A percentile compares a stretch with the other conserved stretches of the same genome.
Evolutionary conservation across 2,113 vertebrate species (phyloP).

Genomic region (Trematomus loennbergii): DNA sequence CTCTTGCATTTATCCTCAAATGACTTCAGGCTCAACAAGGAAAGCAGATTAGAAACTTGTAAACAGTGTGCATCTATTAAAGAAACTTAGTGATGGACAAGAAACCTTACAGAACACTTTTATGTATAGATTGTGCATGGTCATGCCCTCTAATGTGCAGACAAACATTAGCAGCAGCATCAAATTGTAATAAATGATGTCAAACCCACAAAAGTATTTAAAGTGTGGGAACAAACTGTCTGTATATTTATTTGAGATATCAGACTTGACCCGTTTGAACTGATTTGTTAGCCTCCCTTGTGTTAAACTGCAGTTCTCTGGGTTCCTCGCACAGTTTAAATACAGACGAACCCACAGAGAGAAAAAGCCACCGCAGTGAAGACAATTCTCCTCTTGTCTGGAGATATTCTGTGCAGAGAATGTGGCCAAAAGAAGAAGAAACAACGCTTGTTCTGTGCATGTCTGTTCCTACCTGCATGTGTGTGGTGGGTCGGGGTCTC

Average conservation of each 20-base stretch:
- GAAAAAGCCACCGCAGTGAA: conserved; percentile 30
- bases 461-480: conserved; percentile 88
- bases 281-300: background rate
- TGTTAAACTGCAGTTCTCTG: conserved; percentile 6
- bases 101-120: background rate
- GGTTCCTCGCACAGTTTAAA: conserved; percentile 21
- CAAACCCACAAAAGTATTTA: background rate
- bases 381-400: conserved; percentile 18
- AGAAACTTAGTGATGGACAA: background rate
- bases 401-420: conserved; percentile 9
- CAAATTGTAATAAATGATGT: background rate
- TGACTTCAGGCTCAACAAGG: background rate
- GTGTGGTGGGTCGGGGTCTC: conserved; percentile 91
- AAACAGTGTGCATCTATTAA: conserved; percentile 3
- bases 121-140: conserved; percentile 35
- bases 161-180: conserved; percentile 1
- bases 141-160: conserved; percentile 21
- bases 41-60: conserved; percentile 8
- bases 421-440: background rate
- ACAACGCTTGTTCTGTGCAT: conserved; percentile 10
- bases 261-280: conserved; percentile 1
- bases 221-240: background rate
- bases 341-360: conserved; percentile 30
- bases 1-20: conserved; percentile 11
- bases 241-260: background rate